Conservation (phyloP, 2,113 vertebrate species). For the Triplophysa dalaica region DNA sequence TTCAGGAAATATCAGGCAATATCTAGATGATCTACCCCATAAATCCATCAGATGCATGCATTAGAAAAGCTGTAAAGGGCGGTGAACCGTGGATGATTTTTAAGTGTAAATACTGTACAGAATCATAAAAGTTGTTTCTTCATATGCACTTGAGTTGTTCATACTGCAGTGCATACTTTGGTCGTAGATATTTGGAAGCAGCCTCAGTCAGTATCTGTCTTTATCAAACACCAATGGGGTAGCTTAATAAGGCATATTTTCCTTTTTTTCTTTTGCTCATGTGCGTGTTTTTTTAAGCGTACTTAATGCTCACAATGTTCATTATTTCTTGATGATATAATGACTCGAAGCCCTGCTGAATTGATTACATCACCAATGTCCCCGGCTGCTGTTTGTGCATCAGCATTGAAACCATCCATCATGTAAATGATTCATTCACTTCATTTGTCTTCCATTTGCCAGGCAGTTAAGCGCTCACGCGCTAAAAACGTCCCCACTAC, state of each 20-base stretch:
- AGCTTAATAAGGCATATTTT: neutral
- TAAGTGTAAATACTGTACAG: too few relatives aligned
- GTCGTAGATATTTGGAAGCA: too few relatives aligned
- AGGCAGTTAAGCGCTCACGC: slow-evolving; percentile 16
- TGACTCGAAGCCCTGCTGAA: slow-evolving; percentile 38
- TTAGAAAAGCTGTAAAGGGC: too few relatives aligned
- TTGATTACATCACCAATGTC: slow-evolving; percentile 44
- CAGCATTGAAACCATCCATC: slow-evolving; percentile 28
- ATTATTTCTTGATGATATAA: slow-evolving; percentile 40
- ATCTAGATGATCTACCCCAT: too few relatives aligned
- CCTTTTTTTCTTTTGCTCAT: neutral
- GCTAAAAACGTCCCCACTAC: slow-evolving; percentile 5
- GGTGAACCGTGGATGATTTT: too few relatives aligned
- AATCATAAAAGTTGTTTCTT: too few relatives aligned
- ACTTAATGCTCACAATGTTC: slow-evolving; percentile 18
- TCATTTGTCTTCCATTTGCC: slow-evolving; percentile 6
- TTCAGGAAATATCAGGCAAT: too few relatives aligned
- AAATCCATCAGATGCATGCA: too few relatives aligned
- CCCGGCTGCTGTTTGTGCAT: slow-evolving; percentile 39
- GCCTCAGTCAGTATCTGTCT: neutral
- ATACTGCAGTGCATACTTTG: too few relatives aligned
- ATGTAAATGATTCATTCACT: slow-evolving; percentile 47
- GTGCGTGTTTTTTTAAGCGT: neutral
- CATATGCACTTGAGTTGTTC: too few relatives aligned
- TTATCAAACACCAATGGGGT: neutral